Base-by-base conservation (phyloP, 2,797 vertebrate genomes). In the Chaunax sp. region DNA sequence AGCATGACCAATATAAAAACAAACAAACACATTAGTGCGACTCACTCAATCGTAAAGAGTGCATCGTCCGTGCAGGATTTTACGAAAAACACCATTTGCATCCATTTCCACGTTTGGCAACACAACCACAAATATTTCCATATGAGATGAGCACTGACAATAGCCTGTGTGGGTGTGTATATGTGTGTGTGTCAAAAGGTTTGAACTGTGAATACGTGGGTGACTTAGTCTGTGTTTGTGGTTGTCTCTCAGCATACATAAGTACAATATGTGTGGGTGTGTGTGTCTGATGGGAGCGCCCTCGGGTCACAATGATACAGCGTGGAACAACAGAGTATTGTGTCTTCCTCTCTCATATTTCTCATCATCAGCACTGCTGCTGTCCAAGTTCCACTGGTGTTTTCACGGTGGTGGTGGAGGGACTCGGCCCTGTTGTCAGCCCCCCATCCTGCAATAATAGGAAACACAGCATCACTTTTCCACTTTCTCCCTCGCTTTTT, bases 391-490 rank as follows among this genome's bases (percentile, higher is more conserved):
- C 88, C 91, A 81, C 82, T 69, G 65, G 52, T 65, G 76, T n/a
- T 69, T 70, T 61, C 50, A 23, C 69, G 71, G 67, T 18, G 5
- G 66, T n/a, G 67, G 64, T 1, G 3, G 79, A 47, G 58, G 51
- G 76, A 30, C 72, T 58, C 61, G 23, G 73, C 76, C 80, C 80
- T 77, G 77, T 84, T 84, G 77, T 88, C 60, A 52, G 60, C 63
- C 81, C 62, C 51, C 65, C 72, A 64, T 86, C 85, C 82, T 89
- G 82, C 50, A 86, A 87, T 84, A 90, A 92, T 90, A 88, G 89
- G 88, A 92, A 91, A 92, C 74, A 67, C 52, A 57, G 80, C 81
- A 71, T 89, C 86, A 82, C 77, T 90, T 90, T 90, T 90, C 84
- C 85, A 84, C 68, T 71, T 81, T 86, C 76, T 71, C 54, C 26